Conservation (phyloP, 2,888 invertebrate genomes). For the Onchidella celtica region DNA sequence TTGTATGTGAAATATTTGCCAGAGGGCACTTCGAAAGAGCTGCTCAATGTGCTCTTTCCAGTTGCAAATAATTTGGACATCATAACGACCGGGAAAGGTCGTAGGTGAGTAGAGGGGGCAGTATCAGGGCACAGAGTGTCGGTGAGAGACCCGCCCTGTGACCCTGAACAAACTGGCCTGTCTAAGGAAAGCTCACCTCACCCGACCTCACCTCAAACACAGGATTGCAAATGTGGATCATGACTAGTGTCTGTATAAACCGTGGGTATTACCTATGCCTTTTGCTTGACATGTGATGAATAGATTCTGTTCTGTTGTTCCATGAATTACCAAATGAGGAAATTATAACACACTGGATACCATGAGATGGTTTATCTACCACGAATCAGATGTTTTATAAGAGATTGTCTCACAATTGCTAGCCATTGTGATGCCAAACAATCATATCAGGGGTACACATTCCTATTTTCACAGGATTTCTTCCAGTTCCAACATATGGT, state of each 20-base stretch:
- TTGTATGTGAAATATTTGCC: slow-evolving; percentile 54
- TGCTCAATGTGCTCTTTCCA: slow-evolving; percentile 53
- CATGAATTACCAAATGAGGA: too few species aligned
- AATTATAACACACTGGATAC: too few species aligned
- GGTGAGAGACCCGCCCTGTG: slow-evolving; percentile 49
- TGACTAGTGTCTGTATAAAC: slow-evolving; percentile 38
- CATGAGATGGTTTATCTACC: too few species aligned
- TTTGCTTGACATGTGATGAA: slow-evolving; percentile 26
- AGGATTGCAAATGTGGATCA: slow-evolving; percentile 10
- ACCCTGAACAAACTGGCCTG: slow-evolving; percentile 33
- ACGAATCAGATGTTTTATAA: too few species aligned
- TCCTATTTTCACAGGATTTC: too few species aligned
- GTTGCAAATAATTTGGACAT: slow-evolving; percentile 54
- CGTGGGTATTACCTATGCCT: slow-evolving; percentile 38
- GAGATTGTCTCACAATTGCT: too few species aligned
- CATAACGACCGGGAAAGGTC: slow-evolving; percentile 49
- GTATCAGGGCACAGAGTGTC: slow-evolving; percentile 48
- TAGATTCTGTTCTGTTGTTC: not conserved
- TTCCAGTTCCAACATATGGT: too few species aligned
- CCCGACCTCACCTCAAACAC: slow-evolving; percentile 21
- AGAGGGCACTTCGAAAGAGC: slow-evolving; percentile 51
- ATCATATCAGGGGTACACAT: too few species aligned
- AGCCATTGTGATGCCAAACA: too few species aligned
- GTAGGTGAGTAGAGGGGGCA: slow-evolving; percentile 50
- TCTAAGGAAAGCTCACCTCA: slow-evolving; percentile 38